phyloP scores from a whole-genome alignment of 37 sponge, comb jelly and placozoan genomes.

The Halichondria panicea region DNA sequence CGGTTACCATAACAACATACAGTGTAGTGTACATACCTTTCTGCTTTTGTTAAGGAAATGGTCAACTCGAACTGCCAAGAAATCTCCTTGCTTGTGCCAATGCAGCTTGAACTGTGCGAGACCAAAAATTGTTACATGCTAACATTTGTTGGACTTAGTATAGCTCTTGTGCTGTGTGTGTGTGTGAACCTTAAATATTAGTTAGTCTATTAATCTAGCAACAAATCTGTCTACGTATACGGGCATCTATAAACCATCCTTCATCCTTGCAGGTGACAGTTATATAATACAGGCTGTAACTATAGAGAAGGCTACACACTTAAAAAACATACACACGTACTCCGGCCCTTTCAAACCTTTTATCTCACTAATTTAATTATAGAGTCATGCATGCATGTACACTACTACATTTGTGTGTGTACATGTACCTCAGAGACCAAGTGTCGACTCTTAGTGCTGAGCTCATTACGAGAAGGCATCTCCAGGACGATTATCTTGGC shows the following conservation, averaged over 20 bases:
- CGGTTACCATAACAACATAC: too few species aligned
- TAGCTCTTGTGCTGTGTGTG: not conserved
- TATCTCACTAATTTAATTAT: not conserved
- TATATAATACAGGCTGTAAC: too few species aligned
- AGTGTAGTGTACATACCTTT: slow-evolving; percentile 61
- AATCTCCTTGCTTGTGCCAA: slow-evolving; percentile 95
- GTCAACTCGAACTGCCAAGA: slow-evolving; percentile 85
- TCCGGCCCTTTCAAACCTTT: not conserved
- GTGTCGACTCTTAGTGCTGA: slow-evolving; percentile 90
- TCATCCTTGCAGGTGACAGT: too few species aligned
- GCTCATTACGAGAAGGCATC: slow-evolving; percentile 80
- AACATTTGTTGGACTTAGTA: not conserved
- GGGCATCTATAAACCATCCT: too few species aligned
- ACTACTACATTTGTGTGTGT: not conserved
- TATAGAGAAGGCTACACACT: too few species aligned
- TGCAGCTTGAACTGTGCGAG: slow-evolving; percentile 75
- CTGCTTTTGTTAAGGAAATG: slow-evolving; percentile 83
- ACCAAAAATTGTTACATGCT: not conserved
- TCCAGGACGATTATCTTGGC: slow-evolving; percentile 91
- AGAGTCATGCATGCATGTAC: too few species aligned
- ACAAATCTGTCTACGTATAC: too few species aligned
- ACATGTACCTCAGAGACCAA: slow-evolving; percentile 76
- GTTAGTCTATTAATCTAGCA: not conserved
- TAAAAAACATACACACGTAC: not conserved
- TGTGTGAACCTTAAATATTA: not conserved